Percentiles rank a stretch among this genome's conserved stretches.
phyloP scores from a whole-genome alignment of 2,888 invertebrate genomes.

The Catocala fraxini region DNA sequence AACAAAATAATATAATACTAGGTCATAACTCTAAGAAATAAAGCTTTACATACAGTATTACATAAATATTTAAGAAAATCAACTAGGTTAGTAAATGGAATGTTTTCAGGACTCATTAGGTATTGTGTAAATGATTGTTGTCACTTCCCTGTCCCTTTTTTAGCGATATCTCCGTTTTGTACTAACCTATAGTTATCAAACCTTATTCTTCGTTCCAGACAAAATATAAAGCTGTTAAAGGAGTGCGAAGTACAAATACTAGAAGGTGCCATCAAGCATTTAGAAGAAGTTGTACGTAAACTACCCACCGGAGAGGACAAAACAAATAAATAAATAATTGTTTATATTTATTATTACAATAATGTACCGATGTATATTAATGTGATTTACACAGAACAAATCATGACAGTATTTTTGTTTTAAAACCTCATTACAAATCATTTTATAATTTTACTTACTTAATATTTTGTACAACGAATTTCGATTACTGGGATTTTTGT shows the following conservation, averaged over 20 bases:
- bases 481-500: conserved; percentile 46
- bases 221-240: conserved; percentile 76
- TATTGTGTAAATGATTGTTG: too few relatives aligned
- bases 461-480: conserved; percentile 57
- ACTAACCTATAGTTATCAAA: too few relatives aligned
- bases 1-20: too few relatives aligned
- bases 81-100: too few relatives aligned
- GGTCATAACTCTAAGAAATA: too few relatives aligned
- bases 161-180: too few relatives aligned
- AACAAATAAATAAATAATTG: conserved; percentile 22
- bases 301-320: conserved; percentile 57
- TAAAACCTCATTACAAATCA: conserved; percentile 32
- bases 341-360: conserved; percentile 17
- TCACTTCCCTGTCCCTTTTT: too few relatives aligned
- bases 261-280: conserved; percentile 76
- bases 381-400: conserved; percentile 46
- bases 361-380: conserved; percentile 24
- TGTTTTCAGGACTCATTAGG: too few relatives aligned
- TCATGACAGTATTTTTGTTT: conserved; percentile 67
- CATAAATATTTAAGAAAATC: too few relatives aligned
- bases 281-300: conserved; percentile 65
- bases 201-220: conserved; percentile 59
- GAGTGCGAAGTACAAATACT: conserved; percentile 81
- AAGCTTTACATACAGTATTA: too few relatives aligned
- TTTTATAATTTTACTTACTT: conserved; percentile 46